phyloP scores from a whole-genome alignment of 2,888 invertebrate species.

The Stenolophus ochropezus region DNA sequence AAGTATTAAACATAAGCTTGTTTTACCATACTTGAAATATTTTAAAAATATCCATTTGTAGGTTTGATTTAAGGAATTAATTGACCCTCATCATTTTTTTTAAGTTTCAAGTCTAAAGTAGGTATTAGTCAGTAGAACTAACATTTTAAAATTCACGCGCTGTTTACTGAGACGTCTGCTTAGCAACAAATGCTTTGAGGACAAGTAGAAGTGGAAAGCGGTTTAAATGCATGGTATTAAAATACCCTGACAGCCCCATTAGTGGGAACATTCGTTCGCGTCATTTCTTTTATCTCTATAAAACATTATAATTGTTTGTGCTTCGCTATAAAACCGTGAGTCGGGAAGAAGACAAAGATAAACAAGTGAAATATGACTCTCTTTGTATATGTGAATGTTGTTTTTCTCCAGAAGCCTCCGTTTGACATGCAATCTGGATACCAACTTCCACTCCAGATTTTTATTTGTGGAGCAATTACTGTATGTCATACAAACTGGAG shows the following conservation, averaged over 20 bases:
- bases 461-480: too few species aligned
- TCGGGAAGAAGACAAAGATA: constrained; percentile 33
- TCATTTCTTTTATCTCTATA: constrained; percentile 45
- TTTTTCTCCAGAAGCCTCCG: neutral
- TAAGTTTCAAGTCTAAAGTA: too few species aligned
- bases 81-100: too few species aligned
- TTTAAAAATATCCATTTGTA: too few species aligned
- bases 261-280: constrained; percentile 16
- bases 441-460: neutral
- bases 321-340: neutral
- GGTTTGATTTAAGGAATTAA: too few species aligned
- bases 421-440: neutral
- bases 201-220: neutral
- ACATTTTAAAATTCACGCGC: neutral
- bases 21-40: too few species aligned
- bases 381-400: neutral
- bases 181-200: neutral
- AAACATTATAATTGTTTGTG: constrained; percentile 50
- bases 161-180: neutral
- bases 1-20: too few species aligned
- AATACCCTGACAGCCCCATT: constrained; percentile 43
- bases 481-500: too few species aligned
- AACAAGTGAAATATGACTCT: constrained; percentile 33
- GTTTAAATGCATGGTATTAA: constrained; percentile 21
- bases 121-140: neutral